These are phyloP conservation scores for Periplaneta americana DNA, from an alignment of 1,140 invertebrate genomes.

Conservation along the genomic window DNA sequence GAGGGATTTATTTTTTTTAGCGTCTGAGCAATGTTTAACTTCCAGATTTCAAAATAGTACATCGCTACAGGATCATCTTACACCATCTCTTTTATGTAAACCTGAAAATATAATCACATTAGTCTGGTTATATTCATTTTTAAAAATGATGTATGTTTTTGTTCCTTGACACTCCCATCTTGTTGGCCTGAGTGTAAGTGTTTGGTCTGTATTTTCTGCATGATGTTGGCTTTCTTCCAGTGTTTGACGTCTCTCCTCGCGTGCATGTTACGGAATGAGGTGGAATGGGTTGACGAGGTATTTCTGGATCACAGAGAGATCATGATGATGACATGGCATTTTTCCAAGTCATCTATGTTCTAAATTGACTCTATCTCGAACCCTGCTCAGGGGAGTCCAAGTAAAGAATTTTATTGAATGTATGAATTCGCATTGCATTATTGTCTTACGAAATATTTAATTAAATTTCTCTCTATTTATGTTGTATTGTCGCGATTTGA, in stretches of 20 bases:
- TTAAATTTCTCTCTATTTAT: no score
- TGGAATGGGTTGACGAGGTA: not conserved
- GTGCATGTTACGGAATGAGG: not conserved
- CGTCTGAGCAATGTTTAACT: no score
- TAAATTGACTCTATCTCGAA: not conserved
- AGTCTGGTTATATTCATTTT: not conserved
- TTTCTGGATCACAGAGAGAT: not conserved
- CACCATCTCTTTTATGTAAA: no score
- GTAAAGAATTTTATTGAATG: no score
- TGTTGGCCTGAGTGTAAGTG: not conserved
- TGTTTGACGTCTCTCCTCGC: not conserved
- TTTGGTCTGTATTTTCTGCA: not conserved
- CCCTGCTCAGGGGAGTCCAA: not conserved
- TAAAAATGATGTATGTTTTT: not conserved
- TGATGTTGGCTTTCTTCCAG: not conserved
- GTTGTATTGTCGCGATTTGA: no score
- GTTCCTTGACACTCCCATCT: not conserved
- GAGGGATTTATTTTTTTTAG: no score
- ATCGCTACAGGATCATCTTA: no score
- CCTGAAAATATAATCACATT: no score
- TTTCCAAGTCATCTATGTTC: not conserved
- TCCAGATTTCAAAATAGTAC: no score
- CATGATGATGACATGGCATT: not conserved
- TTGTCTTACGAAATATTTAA: no score
- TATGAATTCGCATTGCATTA: no score